Base-by-base conservation (phyloP, 2,888 invertebrate species). In the Drosophila borealis region DNA sequence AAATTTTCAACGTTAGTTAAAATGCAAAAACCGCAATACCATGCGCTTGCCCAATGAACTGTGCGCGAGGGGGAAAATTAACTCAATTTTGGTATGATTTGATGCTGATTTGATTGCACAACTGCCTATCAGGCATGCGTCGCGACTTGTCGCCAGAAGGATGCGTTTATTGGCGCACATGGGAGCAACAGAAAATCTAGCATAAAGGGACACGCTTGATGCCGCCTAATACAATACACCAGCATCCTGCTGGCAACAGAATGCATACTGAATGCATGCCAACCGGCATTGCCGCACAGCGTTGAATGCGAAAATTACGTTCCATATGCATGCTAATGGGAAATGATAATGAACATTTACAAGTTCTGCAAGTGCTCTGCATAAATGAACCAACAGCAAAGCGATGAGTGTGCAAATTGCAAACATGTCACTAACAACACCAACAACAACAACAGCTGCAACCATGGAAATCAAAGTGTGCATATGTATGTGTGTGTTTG, bases 31-130 rank as follows among this genome's bases (percentile, higher is more conserved):
- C 79, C 76, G 66, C 85, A 83, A 71, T 75, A 65, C 62, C 62
- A 81, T 78, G 73, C 87, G 65, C 73, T 67, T 74, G 66, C 51
- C 64, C 80, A 78, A 69, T 82, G 83, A 82, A 88, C 85, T 81
- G 80, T 65, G 70, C 60, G 55, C 14, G 54, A 29, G 29, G 8
- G 63, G 55, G 63, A 66, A 88, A 88, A 83, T 83, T 83, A 83
- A 88, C 74, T 83, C 70, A 77, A 85, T 80, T 82, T 85, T 57
- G 86, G 63, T 56, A 65, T 85, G 88, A 88, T 83, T 85, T 82
- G 88, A 85, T 88, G 83, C 73, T 88, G 74, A 83, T 83, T 83
- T 86, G 83, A 88, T 83, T 83, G 70, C 60, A 63, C 55, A 72
- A 66, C 62, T 57, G 57, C 65, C 76, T 54, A 60, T 48, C 59